These are phyloP conservation scores for Orchesella cincta DNA, from an alignment of 1,140 invertebrate genomes.

Conservation along the genomic window DNA sequence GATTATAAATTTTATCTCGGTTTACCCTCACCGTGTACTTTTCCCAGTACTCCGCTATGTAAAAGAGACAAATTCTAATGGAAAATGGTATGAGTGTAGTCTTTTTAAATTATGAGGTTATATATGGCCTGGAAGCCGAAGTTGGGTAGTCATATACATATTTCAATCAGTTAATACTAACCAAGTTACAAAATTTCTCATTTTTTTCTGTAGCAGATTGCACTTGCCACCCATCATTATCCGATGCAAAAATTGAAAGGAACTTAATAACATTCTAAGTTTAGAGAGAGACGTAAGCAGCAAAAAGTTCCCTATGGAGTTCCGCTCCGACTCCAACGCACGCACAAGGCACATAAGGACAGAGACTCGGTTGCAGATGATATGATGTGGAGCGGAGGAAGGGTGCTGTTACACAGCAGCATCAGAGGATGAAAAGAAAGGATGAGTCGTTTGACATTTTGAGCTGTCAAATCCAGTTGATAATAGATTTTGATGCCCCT, in stretches of 20 bases:
- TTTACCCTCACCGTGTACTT: background rate
- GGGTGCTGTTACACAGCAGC: background rate
- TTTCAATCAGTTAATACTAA: too few species aligned
- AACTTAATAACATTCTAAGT: background rate
- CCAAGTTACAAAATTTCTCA: too few species aligned
- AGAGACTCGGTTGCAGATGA: background rate
- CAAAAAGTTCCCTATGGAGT: background rate
- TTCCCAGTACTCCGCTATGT: too few species aligned
- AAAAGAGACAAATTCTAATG: too few species aligned
- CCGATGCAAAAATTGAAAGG: background rate
- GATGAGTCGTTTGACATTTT: conserved; percentile 28
- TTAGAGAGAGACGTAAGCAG: background rate
- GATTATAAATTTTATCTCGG: background rate
- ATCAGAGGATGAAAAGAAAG: background rate
- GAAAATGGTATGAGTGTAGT: too few species aligned
- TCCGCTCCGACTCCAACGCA: too few species aligned
- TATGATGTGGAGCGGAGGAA: background rate
- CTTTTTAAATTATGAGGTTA: too few species aligned
- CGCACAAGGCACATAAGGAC: too few species aligned
- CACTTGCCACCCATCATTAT: background rate
- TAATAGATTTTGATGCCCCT: conserved; percentile 29
- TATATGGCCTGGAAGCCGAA: too few species aligned
- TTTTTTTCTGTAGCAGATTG: background rate
- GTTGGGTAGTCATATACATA: too few species aligned
- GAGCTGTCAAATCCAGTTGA: conserved; percentile 33